phyloP scores from a whole-genome alignment of 2,113 vertebrate genomes.

The Motacilla tschutschensis region DNA sequence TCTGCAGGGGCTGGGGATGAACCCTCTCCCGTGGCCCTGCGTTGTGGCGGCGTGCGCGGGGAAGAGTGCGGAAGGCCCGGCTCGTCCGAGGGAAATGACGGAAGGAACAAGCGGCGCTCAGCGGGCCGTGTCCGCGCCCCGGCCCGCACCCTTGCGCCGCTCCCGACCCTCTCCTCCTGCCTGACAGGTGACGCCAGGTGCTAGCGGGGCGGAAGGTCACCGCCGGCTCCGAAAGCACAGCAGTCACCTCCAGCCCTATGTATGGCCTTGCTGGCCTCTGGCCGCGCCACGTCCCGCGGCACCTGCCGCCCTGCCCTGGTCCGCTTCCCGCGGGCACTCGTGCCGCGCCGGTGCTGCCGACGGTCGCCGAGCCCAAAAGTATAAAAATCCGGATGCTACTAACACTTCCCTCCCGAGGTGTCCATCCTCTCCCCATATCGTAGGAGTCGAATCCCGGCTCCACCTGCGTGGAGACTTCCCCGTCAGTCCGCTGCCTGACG shows the following conservation, averaged over 20 bases:
- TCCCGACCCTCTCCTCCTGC: background rate
- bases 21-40: background rate
- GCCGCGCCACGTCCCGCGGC: background rate
- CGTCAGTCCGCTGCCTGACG: background rate
- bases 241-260: no score
- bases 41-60: background rate
- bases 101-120: background rate
- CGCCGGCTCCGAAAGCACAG: background rate
- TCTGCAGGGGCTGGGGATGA: background rate
- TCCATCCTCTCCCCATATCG: background rate
- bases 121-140: background rate
- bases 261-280: background rate
- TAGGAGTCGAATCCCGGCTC: background rate
- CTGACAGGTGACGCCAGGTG: background rate
- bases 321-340: background rate
- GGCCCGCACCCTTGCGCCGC: background rate
- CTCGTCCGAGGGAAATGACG: background rate
- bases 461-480: background rate
- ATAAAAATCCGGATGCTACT: background rate
- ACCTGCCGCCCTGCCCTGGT: background rate
- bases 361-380: background rate
- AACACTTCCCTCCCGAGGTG: background rate
- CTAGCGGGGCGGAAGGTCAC: no score
- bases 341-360: background rate
- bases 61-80: no score